Conservation (phyloP, 2,797 vertebrate genomes). For the Lepus oiostolus region DNA sequence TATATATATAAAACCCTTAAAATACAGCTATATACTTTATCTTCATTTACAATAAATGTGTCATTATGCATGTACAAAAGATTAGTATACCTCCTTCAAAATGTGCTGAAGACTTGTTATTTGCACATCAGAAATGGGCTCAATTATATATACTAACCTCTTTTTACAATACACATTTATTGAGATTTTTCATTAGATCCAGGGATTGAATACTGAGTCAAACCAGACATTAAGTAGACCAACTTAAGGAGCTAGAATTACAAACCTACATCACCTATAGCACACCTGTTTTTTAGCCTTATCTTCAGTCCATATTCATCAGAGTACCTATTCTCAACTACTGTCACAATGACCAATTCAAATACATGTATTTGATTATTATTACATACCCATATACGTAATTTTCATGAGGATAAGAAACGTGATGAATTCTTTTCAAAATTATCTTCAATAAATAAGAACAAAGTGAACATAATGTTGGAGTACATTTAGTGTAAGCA, state of each 20-base stretch:
- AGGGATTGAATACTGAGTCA: not conserved
- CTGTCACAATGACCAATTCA: not conserved
- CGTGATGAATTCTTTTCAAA: not conserved
- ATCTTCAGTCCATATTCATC: not conserved
- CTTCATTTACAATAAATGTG: slow-evolving; percentile 35
- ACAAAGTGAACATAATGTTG: not conserved
- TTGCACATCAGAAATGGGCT: not conserved
- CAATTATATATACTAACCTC: not conserved
- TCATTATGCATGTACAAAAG: slow-evolving; percentile 31
- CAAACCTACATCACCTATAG: not conserved
- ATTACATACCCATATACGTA: not conserved
- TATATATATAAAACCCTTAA: slow-evolving; percentile 29
- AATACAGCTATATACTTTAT: slow-evolving; percentile 39
- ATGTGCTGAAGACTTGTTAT: not conserved
- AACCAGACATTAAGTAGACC: not conserved
- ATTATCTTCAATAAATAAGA: not conserved
- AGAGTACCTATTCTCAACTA: not conserved
- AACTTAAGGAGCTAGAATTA: not conserved
- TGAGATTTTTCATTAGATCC: not conserved
- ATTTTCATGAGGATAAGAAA: not conserved
- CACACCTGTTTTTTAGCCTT: not conserved
- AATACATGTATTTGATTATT: not conserved
- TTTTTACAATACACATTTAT: not conserved
- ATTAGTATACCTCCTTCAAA: slow-evolving; percentile 23
- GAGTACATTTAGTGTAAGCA: not conserved